Percentiles rank a stretch among this genome's conserved stretches.
Evolutionary conservation across 2,797 vertebrate species (phyloP).

Genomic region (Alosa sapidissima): DNA sequence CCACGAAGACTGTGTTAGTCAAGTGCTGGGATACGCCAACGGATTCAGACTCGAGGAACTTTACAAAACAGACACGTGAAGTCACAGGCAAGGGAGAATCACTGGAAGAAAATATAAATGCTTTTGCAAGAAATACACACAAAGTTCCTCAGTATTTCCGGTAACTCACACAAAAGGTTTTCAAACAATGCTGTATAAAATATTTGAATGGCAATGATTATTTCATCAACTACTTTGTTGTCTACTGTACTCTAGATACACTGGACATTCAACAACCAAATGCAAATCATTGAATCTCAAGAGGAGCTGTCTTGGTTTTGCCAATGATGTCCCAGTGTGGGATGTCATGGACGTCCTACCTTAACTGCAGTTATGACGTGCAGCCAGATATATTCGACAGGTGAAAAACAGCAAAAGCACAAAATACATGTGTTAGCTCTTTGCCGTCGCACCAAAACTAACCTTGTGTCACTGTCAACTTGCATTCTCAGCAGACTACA

Average conservation of each 20-base stretch:
- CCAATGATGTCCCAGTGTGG: constrained; percentile 39
- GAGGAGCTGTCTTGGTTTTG: constrained; percentile 38
- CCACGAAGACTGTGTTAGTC: constrained; percentile 99
- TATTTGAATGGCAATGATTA: background rate
- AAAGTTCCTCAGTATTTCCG: constrained; percentile 53
- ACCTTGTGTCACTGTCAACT: background rate
- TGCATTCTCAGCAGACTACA: background rate
- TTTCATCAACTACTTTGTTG: background rate
- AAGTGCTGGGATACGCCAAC: constrained; percentile 98
- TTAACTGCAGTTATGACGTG: constrained; percentile 58
- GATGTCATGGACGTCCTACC: constrained; percentile 60
- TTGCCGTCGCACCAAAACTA: constrained; percentile 32
- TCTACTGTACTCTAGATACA: background rate
- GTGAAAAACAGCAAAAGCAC: constrained; percentile 66
- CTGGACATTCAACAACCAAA: constrained; percentile 20
- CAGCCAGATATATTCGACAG: constrained; percentile 62
- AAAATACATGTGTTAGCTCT: constrained; percentile 63
- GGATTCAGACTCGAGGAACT: constrained; percentile 97
- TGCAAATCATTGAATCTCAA: constrained; percentile 24
- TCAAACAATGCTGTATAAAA: background rate
- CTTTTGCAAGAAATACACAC: constrained; percentile 80
- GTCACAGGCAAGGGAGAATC: constrained; percentile 99
- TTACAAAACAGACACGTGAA: constrained; percentile 99
- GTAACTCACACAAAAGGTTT: constrained; percentile 22
- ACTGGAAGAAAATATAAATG: constrained; percentile 86